Percentiles rank a stretch among this genome's conserved stretches.
phyloP scores from a whole-genome alignment of 2,113 vertebrate species.

The Serinus canaria region DNA sequence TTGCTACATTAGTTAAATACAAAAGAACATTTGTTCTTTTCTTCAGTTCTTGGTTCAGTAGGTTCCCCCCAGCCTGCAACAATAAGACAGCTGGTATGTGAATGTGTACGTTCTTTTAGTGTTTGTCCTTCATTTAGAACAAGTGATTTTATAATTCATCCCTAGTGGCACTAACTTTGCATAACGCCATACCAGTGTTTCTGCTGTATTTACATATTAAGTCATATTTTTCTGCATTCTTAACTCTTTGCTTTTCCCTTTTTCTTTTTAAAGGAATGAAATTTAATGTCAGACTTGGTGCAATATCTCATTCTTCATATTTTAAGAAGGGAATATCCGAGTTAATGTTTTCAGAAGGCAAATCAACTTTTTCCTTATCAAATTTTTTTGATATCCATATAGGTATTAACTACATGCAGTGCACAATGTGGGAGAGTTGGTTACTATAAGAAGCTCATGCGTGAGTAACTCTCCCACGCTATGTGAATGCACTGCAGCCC shows the following conservation, averaged over 20 bases:
- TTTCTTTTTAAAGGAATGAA: not conserved
- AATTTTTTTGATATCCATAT: not conserved
- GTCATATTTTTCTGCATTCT: not conserved
- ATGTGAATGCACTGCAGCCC: not conserved
- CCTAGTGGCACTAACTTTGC: not conserved
- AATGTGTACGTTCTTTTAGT: not conserved
- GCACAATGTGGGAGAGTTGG: conserved; percentile 29
- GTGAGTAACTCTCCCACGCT: conserved; percentile 46
- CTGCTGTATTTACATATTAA: not conserved
- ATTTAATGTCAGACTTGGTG: not conserved
- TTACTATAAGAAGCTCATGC: conserved; percentile 57
- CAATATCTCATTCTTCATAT: not conserved
- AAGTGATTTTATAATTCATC: not conserved
- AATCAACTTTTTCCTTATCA: not conserved
- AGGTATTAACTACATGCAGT: conserved; percentile 4
- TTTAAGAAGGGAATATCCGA: not conserved
- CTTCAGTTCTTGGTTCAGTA: not conserved
- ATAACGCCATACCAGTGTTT: not conserved
- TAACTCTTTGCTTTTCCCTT: not conserved
- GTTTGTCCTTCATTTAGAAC: not conserved
- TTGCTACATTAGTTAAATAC: not conserved
- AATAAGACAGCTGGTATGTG: not conserved
- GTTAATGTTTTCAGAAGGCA: not conserved
- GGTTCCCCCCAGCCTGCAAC: not conserved
- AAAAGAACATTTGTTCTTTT: not conserved